These are phyloP conservation scores for Caenorhabditis remanei DNA, from an alignment of 1,140 invertebrate species.

Conservation along the genomic window DNA sequence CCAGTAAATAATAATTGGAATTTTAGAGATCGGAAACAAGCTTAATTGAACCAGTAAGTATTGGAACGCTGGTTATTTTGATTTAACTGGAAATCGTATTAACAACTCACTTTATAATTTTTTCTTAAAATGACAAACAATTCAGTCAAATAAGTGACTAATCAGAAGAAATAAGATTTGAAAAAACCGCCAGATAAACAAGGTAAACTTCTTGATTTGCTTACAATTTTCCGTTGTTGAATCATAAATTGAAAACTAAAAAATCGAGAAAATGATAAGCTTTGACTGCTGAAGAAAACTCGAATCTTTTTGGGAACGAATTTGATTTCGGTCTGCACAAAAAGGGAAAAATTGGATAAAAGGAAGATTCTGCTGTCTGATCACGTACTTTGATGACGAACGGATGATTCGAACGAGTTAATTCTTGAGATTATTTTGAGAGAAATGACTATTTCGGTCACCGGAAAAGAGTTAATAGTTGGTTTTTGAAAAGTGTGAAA, in stretches of 20 bases:
- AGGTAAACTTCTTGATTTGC: neutral
- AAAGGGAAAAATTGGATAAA: slow-evolving; percentile 23
- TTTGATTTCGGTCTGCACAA: slow-evolving; percentile 2
- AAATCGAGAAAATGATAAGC: neutral
- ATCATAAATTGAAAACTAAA: neutral
- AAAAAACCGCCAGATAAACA: neutral
- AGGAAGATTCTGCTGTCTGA: neutral
- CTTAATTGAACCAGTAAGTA: too few species aligned
- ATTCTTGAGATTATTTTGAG: too few species aligned
- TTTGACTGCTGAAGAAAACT: neutral
- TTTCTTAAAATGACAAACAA: too few species aligned
- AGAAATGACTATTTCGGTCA: neutral
- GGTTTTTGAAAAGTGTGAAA: too few species aligned
- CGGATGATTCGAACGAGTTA: neutral
- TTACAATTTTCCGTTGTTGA: neutral
- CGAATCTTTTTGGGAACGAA: neutral
- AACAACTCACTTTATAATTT: too few species aligned
- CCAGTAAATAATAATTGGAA: neutral
- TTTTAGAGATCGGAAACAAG: neutral
- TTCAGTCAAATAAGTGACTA: neutral
- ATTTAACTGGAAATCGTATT: too few species aligned
- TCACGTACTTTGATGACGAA: slow-evolving; percentile 16
- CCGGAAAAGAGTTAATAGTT: too few species aligned
- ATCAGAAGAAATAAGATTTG: neutral
- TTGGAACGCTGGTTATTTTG: too few species aligned